phyloP scores from a whole-genome alignment of 1,140 invertebrate species.

The Cecropterus lyciades region DNA sequence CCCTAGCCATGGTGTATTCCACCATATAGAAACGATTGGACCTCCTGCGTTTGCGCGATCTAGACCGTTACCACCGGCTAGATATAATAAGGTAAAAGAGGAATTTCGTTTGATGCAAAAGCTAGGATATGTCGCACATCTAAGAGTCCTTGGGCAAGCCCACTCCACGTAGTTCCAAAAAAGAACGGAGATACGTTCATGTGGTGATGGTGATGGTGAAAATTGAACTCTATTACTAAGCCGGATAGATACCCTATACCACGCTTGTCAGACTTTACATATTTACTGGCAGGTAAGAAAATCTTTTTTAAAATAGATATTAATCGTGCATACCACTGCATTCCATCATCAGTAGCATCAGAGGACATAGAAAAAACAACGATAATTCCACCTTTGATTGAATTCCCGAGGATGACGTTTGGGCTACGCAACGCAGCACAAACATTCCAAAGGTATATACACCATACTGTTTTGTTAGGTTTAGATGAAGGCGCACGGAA shows the following conservation, averaged over 20 bases:
- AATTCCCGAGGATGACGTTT: constrained; percentile 9
- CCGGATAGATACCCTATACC: no score
- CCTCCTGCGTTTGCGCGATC: background rate
- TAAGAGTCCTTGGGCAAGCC: no score
- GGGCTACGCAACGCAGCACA: background rate
- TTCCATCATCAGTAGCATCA: background rate
- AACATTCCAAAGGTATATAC: constrained; percentile 13
- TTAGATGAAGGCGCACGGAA: background rate
- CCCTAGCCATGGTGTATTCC: background rate
- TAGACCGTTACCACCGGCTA: background rate
- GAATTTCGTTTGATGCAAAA: background rate
- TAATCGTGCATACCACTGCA: background rate
- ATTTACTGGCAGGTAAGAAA: no score
- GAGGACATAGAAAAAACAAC: constrained; percentile 15
- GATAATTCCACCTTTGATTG: constrained; percentile 3
- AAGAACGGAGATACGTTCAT: no score
- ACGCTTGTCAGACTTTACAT: no score
- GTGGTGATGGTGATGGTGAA: no score
- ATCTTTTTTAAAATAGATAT: no score
- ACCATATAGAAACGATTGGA: constrained; percentile 6
- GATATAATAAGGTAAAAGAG: background rate
- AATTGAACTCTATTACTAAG: no score
- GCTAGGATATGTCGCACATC: no score
- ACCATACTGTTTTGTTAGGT: background rate
- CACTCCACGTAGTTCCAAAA: no score